Conservation (phyloP, 2,113 vertebrate species). For the Rhynchomys soricoides region DNA sequence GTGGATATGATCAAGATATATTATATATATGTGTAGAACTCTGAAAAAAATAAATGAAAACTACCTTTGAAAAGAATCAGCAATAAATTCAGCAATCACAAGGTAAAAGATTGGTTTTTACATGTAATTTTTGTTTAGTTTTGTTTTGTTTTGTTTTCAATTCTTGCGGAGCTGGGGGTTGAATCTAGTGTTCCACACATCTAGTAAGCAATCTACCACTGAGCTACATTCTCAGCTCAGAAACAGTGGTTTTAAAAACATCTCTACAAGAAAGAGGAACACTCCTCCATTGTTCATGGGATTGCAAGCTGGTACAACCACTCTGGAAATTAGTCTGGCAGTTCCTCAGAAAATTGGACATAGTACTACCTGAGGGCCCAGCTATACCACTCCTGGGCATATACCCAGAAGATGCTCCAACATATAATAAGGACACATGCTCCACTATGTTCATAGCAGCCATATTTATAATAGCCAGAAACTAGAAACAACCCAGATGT, state of each 20-base stretch:
- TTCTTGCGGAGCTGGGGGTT: neutral
- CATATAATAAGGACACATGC: too few relatives aligned
- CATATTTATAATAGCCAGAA: too few relatives aligned
- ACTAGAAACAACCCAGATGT: too few relatives aligned
- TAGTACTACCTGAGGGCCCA: too few relatives aligned
- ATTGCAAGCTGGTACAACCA: too few relatives aligned
- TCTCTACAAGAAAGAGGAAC: too few relatives aligned
- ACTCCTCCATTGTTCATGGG: too few relatives aligned
- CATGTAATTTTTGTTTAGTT: neutral
- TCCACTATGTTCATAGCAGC: too few relatives aligned
- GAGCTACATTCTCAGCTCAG: neutral
- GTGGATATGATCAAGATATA: neutral
- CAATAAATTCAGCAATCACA: neutral
- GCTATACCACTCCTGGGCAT: too few relatives aligned
- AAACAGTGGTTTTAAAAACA: neutral
- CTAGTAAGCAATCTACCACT: neutral
- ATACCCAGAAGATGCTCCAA: too few relatives aligned
- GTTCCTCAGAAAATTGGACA: too few relatives aligned
- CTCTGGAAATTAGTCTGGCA: too few relatives aligned
- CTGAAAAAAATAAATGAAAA: neutral
- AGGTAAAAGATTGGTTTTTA: neutral
- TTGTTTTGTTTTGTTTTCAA: neutral
- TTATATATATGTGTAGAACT: neutral
- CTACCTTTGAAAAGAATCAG: neutral
- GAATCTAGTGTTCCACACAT: neutral